phyloP scores from a whole-genome alignment of 2,888 invertebrate species.

The Heliconius erato region DNA sequence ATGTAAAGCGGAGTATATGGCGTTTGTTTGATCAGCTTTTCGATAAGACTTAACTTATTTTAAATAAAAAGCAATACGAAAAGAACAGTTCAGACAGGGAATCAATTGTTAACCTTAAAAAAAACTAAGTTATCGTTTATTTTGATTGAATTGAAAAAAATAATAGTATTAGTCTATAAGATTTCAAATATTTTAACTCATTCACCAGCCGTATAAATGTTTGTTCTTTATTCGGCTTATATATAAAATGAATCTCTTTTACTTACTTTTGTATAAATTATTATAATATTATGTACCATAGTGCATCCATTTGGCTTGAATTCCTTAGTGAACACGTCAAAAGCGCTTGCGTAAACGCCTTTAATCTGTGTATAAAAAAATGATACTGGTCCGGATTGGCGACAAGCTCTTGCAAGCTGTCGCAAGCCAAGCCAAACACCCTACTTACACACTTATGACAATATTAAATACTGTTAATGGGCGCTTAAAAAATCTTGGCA shows the following conservation, averaged over 20 bases:
- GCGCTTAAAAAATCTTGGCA: background rate
- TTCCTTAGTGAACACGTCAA: background rate
- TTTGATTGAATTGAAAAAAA: background rate
- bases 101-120: background rate
- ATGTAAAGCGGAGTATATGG: too few species aligned
- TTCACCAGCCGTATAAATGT: too few species aligned
- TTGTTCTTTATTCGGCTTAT: background rate
- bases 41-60: too few species aligned
- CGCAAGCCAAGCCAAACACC: background rate
- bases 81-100: too few species aligned
- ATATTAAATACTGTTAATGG: background rate
- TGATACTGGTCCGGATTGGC: background rate
- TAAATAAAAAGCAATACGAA: too few species aligned
- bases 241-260: background rate
- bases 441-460: background rate
- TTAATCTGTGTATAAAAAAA: background rate
- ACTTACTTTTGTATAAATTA: background rate
- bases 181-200: too few species aligned
- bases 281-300: too few species aligned
- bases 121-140: background rate
- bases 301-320: too few species aligned
- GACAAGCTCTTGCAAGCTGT: background rate
- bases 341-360: background rate
- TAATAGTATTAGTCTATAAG: too few species aligned
- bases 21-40: too few species aligned